Percentiles rank a stretch among this genome's conserved stretches.
Conservation (phyloP, 1,140 invertebrate genomes). For the Teleogryllus occipitalis region DNA sequence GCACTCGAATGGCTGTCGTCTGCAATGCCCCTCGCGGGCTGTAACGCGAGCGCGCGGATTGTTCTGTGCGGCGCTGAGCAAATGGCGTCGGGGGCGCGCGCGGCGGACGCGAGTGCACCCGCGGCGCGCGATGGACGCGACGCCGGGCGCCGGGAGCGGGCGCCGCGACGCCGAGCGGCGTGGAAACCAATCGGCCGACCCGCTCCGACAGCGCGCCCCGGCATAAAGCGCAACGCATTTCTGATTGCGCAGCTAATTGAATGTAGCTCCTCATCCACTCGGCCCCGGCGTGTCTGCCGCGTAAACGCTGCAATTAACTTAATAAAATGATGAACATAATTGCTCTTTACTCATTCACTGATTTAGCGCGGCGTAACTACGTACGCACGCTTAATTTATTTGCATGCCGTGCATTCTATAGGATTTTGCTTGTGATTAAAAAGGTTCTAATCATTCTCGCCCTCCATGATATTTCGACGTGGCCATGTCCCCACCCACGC, state of each 20-base stretch:
- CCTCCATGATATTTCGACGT: neutral
- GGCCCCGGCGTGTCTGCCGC: neutral
- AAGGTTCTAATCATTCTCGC: neutral
- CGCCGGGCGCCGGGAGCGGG: too few species aligned
- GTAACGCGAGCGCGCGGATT: too few species aligned
- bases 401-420: neutral
- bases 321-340: conserved; percentile 6
- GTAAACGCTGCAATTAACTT: conserved; percentile 1
- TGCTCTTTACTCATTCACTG: neutral
- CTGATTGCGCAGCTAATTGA: neutral
- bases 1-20: too few species aligned
- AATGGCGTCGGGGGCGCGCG: too few species aligned
- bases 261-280: neutral
- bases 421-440: conserved; percentile 5
- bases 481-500: too few species aligned
- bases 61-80: too few species aligned
- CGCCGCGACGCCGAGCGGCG: too few species aligned
- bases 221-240: neutral
- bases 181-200: too few species aligned
- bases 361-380: conserved; percentile 3
- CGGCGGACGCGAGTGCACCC: too few species aligned
- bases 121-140: too few species aligned
- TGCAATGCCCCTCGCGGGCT: too few species aligned
- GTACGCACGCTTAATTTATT: neutral
- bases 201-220: too few species aligned